Percentiles rank a stretch among this genome's conserved stretches.
phyloP scores from a whole-genome alignment of 2,797 vertebrate species.

The Lagodon rhomboides region DNA sequence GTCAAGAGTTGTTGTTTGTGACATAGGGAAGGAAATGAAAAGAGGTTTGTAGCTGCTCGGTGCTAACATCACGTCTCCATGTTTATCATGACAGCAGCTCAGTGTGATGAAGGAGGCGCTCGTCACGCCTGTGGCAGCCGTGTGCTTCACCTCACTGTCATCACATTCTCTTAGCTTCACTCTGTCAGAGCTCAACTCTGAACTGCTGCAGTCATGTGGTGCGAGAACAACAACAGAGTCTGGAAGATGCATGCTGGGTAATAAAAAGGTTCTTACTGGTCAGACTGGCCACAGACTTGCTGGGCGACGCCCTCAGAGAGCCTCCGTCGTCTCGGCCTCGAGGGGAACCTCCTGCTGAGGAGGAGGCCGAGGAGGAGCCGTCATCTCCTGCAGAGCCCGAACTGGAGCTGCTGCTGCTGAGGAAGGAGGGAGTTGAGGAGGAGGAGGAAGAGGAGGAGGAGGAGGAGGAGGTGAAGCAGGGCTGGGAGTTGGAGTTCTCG shows the following conservation, averaged over 20 bases:
- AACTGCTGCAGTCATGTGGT: too few species aligned
- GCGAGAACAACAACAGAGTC: too few species aligned
- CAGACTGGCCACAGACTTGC: slow-evolving; percentile 63
- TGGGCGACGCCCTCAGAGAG: slow-evolving; percentile 46
- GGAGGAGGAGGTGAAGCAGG: slow-evolving; percentile 47
- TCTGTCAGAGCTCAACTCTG: too few species aligned
- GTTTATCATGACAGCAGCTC: too few species aligned
- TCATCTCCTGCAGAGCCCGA: slow-evolving; percentile 59
- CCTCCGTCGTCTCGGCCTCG: slow-evolving; percentile 38
- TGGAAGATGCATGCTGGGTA: not conserved
- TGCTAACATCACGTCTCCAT: too few species aligned
- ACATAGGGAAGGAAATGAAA: too few species aligned
- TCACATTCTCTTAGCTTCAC: too few species aligned
- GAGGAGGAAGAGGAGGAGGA: not conserved
- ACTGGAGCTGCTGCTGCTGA: slow-evolving; percentile 48
- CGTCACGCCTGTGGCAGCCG: too few species aligned
- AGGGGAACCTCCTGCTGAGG: slow-evolving; percentile 51
- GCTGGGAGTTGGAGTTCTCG: slow-evolving; percentile 64
- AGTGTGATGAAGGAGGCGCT: too few species aligned
- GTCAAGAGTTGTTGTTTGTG: too few species aligned
- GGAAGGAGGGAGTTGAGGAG: slow-evolving; percentile 8
- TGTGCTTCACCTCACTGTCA: too few species aligned
- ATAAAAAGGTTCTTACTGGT: slow-evolving; percentile 49
- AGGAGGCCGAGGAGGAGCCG: slow-evolving; percentile 59
- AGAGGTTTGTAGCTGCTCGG: too few species aligned